phyloP scores from a whole-genome alignment of 2,113 vertebrate genomes.

The Bothrops jararaca region DNA sequence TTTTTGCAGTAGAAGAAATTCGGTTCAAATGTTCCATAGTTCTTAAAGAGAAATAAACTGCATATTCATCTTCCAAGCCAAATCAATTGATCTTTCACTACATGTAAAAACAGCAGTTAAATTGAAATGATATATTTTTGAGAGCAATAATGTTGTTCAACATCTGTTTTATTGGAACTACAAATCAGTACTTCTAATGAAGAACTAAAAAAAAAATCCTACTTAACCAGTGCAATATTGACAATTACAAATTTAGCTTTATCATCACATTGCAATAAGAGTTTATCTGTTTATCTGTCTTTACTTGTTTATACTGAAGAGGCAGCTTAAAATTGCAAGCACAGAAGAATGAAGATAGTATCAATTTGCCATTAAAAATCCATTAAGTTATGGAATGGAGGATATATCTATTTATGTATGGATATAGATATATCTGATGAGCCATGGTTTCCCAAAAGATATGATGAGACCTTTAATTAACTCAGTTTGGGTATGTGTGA shows the following conservation, averaged over 20 bases:
- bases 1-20: neutral
- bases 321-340: neutral
- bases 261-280: neutral
- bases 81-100: neutral
- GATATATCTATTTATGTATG: constrained; percentile 37
- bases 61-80: neutral
- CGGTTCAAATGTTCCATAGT: neutral
- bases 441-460: constrained; percentile 52
- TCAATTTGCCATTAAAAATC: neutral
- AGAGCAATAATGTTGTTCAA: neutral
- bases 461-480: constrained; percentile 72
- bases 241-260: neutral
- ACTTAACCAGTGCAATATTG: neutral
- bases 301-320: constrained; percentile 4
- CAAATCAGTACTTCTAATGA: constrained; percentile 12
- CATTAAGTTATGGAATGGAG: neutral
- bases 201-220: constrained; percentile 4
- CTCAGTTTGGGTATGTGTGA: constrained; percentile 59
- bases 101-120: neutral
- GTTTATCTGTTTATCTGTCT: no score
- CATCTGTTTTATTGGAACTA: neutral
- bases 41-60: neutral
- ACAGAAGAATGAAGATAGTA: constrained; percentile 10
- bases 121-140: neutral
- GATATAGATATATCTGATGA: constrained; percentile 42